phyloP scores from a whole-genome alignment of 2,888 invertebrate species.

The Pherbina coryleti region DNA sequence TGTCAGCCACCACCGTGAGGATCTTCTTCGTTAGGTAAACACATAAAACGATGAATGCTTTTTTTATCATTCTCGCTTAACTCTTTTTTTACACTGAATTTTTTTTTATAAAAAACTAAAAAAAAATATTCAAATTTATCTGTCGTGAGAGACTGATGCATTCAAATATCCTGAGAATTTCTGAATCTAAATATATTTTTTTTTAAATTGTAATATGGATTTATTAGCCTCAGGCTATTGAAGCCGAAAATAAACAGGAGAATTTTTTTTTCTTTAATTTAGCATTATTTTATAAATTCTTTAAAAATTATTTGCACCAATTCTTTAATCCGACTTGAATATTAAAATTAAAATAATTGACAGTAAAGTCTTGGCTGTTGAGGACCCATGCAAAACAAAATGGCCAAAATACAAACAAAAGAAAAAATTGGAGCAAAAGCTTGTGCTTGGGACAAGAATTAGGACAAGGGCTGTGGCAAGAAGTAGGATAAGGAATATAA shows the following conservation, averaged over 20 bases:
- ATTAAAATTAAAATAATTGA: too few relatives aligned
- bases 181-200: not conserved
- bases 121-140: conserved; percentile 30
- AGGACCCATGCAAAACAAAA: too few relatives aligned
- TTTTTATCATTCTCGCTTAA: conserved; percentile 17
- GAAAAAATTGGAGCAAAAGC: too few relatives aligned
- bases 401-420: too few relatives aligned
- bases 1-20: conserved; percentile 17
- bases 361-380: too few relatives aligned
- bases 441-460: too few relatives aligned
- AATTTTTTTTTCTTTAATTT: not conserved
- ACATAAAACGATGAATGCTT: conserved; percentile 23
- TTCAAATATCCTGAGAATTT: conserved; percentile 4
- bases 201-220: not conserved
- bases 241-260: not conserved
- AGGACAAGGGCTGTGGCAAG: too few relatives aligned
- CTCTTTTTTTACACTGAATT: conserved; percentile 27
- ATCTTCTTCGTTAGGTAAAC: conserved; percentile 20
- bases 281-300: too few relatives aligned
- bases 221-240: not conserved
- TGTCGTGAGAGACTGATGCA: conserved; percentile 15
- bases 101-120: conserved; percentile 9
- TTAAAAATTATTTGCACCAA: too few relatives aligned
- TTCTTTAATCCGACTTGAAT: too few relatives aligned
- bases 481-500: too few relatives aligned